phyloP scores from a whole-genome alignment of 1,140 invertebrate species.

The Drosophila nikananu region DNA sequence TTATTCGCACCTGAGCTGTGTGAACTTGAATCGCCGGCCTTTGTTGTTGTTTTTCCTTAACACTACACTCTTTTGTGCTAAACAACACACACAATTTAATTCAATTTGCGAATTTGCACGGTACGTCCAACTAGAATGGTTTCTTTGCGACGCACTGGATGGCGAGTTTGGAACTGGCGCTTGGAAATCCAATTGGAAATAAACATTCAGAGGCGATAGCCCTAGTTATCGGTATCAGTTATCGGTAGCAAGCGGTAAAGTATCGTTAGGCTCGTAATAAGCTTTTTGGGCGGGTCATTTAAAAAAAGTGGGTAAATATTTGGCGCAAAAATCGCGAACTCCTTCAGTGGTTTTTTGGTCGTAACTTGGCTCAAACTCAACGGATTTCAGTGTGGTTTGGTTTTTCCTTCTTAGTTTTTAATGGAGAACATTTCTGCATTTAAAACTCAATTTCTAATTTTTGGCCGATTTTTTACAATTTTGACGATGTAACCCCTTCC shows the following conservation, averaged over 20 bases:
- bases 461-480: no score
- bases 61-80: slow-evolving; percentile 10
- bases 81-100: slow-evolving; percentile 43
- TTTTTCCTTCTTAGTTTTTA: no score
- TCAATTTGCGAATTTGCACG: slow-evolving; percentile 22
- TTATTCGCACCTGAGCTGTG: slow-evolving; percentile 15
- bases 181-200: slow-evolving; percentile 64
- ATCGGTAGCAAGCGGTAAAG: not conserved
- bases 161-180: slow-evolving; percentile 64
- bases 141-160: slow-evolving; percentile 46
- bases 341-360: no score
- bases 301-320: no score
- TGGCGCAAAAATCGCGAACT: no score
- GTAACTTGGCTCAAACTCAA: no score
- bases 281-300: slow-evolving; percentile 4
- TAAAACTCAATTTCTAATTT: no score
- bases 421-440: no score
- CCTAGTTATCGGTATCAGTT: slow-evolving; percentile 1
- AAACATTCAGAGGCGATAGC: slow-evolving; percentile 46
- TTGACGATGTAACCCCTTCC: no score
- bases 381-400: no score
- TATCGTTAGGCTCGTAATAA: not conserved
- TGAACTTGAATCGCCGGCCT: slow-evolving; percentile 16
- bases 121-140: slow-evolving; percentile 8
- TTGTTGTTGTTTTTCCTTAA: not conserved